Evolutionary conservation across 2,797 vertebrate species (phyloP).

Genomic region (Propithecus perrieri): DNA sequence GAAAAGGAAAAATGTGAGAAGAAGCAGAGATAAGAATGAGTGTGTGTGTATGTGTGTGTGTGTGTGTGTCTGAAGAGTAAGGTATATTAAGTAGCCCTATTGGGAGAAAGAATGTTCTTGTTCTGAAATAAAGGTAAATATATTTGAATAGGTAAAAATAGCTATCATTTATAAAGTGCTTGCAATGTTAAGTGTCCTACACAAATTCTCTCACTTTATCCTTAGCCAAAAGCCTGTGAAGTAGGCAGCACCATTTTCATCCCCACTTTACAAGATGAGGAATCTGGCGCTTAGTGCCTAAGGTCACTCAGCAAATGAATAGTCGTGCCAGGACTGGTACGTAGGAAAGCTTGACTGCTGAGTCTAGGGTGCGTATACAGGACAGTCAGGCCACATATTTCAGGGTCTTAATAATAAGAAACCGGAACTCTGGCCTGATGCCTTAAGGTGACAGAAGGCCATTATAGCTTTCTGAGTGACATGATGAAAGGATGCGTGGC

Average conservation of each 20-base stretch:
- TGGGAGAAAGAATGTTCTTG: neutral
- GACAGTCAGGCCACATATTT: neutral
- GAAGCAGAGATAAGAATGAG: neutral
- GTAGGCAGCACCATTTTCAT: neutral
- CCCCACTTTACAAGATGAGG: neutral
- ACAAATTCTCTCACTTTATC: neutral
- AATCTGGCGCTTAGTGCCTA: neutral
- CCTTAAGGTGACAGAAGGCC: neutral
- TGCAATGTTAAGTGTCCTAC: neutral
- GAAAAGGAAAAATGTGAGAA: neutral
- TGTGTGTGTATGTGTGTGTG: neutral
- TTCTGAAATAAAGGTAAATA: neutral
- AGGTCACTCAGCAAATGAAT: neutral
- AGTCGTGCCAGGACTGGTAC: neutral
- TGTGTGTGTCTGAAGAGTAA: neutral
- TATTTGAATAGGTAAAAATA: neutral
- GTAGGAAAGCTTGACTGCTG: neutral
- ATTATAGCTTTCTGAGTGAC: neutral
- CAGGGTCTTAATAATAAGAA: neutral
- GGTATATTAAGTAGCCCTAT: neutral
- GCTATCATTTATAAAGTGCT: neutral
- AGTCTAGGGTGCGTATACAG: neutral
- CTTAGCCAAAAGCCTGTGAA: neutral
- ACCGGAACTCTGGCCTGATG: neutral
- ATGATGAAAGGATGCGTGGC: neutral